phyloP scores from a whole-genome alignment of 2,113 vertebrate species.

The Thomomys bottae region DNA sequence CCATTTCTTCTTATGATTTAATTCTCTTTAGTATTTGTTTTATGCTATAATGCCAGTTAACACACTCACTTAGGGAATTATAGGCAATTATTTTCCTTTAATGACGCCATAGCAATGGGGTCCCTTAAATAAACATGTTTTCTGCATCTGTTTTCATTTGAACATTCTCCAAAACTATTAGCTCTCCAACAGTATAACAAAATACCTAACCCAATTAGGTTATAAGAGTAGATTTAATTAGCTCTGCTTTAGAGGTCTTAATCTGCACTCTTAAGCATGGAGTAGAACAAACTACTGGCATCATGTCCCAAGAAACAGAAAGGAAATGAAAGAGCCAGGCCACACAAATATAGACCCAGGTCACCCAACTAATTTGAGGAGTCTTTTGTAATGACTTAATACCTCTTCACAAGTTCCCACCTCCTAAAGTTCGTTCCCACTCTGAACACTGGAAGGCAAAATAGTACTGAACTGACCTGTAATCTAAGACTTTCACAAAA shows the following conservation, averaged over 20 bases:
- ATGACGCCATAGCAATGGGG: not conserved
- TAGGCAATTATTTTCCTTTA: not conserved
- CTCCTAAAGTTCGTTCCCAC: accelerated
- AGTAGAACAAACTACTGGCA: too few species aligned
- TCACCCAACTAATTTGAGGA: too few species aligned
- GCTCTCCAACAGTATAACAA: not conserved
- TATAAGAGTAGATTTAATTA: not conserved
- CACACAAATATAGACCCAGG: too few species aligned
- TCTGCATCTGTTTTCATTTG: slow-evolving; percentile 1
- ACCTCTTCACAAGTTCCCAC: accelerated
- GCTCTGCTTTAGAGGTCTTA: not conserved
- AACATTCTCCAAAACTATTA: not conserved
- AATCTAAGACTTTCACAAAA: not conserved
- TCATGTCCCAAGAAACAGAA: not conserved
- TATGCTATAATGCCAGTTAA: not conserved
- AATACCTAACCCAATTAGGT: not conserved
- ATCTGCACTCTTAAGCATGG: not conserved
- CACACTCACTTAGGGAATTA: not conserved
- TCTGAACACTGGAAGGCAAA: not conserved
- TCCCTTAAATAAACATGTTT: not conserved
- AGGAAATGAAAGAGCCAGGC: not conserved
- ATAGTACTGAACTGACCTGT: accelerated
- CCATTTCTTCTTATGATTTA: not conserved
- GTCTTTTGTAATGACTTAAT: not conserved
- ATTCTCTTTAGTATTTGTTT: not conserved